Base-by-base conservation (phyloP, 1,140 invertebrate species). In the Drosophila rufa region DNA sequence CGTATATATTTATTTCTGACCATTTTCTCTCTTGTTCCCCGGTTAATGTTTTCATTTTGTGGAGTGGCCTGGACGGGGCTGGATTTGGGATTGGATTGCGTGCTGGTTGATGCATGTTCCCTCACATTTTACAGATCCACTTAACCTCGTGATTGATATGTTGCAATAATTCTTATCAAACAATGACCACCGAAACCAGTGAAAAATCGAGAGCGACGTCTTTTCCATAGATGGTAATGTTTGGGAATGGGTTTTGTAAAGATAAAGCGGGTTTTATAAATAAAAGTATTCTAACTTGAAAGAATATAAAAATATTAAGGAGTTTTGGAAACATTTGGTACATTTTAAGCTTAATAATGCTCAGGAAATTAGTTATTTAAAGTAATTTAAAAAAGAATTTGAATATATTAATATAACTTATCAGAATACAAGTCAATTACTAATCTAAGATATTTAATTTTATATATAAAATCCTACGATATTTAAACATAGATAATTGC, bases 151-250 rank as follows among this genome's bases (percentile, higher is more conserved):
- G 91, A 92, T 92, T 92, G 91, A 92, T 92, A 77, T 78, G 70
- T 90, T 91, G 91, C 91, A 92, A 92, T 92, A 87, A 92, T 92
- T 92, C 91, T 92, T 92, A 92, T 82, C 90, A 90, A 87, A 92
- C 86, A 89, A 89, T 83, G 76, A 67, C 46, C 46, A 64, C 36
- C 36, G 47, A 53, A 47, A 53, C 48, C 85, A 42, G 79, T 74
- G 75, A 87, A 74, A 87, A 81, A 83, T 75, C 61, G 69, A 69
- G 70, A 76, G 50, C 51, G 75, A 62, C 25, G 58, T 53, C 58
- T 66, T 74, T 69, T 67, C 40, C 55, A 76, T 60, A 87, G 66
- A 61, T 67, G 66, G 47, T 43, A 15, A 5, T 1, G 7, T 15
- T 38, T 55, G 17, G 51, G 12, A 22, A 38, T 9, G 51, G 0